These are phyloP conservation scores for Boleophthalmus pectinirostris DNA, from an alignment of 2,113 vertebrate genomes.

Conservation along the genomic window DNA sequence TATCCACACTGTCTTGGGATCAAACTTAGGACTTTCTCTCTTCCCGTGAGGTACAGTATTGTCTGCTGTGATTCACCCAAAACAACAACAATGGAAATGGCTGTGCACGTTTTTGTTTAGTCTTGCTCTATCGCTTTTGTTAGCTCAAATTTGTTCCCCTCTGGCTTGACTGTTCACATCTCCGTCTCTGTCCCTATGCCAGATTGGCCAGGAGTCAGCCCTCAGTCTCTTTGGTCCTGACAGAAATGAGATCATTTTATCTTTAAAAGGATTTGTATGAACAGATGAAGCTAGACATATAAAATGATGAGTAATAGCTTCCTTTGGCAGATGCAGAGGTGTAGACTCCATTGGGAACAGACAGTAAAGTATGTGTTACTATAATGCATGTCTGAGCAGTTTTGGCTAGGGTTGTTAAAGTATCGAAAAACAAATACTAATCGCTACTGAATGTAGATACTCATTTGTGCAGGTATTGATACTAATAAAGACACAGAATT, in stretches of 20 bases:
- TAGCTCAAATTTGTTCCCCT: background rate
- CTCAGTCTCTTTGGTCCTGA: background rate
- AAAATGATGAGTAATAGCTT: slow-evolving; percentile 22
- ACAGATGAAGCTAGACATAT: background rate
- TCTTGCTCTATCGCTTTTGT: background rate
- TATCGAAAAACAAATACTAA: no score
- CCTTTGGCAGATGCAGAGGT: background rate
- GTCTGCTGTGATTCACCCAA: background rate
- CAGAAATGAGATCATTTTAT: background rate
- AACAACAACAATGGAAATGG: background rate
- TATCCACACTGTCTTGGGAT: background rate
- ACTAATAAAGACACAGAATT: no score
- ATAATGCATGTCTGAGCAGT: background rate
- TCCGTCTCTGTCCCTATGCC: background rate
- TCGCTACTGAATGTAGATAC: no score
- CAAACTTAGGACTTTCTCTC: background rate
- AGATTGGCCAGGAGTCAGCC: slow-evolving; percentile 13
- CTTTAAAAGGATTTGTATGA: slow-evolving; percentile 10
- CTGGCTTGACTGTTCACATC: background rate
- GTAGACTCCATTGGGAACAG: background rate
- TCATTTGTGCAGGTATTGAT: no score
- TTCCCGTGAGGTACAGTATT: background rate
- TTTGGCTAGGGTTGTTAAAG: background rate
- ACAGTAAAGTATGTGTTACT: background rate
- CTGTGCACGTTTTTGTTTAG: background rate